Evolutionary conservation across 2,888 invertebrate genomes (phyloP).

Genomic region (Toxonevra muliebris): DNA sequence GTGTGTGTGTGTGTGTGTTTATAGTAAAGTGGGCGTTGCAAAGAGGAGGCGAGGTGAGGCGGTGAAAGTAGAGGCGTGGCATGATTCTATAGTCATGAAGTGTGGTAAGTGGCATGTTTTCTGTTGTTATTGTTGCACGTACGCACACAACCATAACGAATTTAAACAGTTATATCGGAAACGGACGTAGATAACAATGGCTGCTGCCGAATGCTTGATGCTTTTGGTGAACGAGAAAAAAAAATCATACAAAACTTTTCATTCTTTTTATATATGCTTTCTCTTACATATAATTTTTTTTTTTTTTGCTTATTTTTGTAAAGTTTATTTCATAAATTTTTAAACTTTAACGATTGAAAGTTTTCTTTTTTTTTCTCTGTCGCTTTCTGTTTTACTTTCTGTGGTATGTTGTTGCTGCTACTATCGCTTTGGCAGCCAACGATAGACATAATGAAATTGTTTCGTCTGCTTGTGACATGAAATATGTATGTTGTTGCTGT

Average conservation of each 20-base stretch:
- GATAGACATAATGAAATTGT: constrained; percentile 18
- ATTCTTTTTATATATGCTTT: no score
- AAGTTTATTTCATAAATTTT: constrained; percentile 23
- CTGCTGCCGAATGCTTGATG: constrained; percentile 25
- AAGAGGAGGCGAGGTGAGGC: neutral
- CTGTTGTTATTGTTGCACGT: constrained; percentile 4
- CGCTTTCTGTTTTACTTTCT: neutral
- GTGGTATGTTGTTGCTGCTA: no score
- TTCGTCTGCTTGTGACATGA: constrained; percentile 27
- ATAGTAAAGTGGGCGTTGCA: neutral
- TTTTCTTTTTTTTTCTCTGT: constrained; percentile 13
- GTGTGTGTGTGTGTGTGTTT: no score
- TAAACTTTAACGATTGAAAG: constrained; percentile 26
- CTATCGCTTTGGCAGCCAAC: no score
- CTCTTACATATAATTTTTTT: neutral
- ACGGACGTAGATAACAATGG: constrained; percentile 32
- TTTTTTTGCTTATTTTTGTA: constrained; percentile 1
- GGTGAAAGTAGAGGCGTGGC: neutral
- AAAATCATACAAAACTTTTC: no score
- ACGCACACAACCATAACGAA: constrained; percentile 23
- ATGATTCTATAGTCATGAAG: neutral
- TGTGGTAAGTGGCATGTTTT: neutral
- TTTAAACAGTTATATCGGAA: constrained; percentile 27
- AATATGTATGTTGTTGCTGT: constrained; percentile 5
- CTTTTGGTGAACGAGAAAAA: constrained; percentile 10